Evolutionary conservation across 1,140 invertebrate genomes (phyloP).

Genomic region (Drosophila setifemur): DNA sequence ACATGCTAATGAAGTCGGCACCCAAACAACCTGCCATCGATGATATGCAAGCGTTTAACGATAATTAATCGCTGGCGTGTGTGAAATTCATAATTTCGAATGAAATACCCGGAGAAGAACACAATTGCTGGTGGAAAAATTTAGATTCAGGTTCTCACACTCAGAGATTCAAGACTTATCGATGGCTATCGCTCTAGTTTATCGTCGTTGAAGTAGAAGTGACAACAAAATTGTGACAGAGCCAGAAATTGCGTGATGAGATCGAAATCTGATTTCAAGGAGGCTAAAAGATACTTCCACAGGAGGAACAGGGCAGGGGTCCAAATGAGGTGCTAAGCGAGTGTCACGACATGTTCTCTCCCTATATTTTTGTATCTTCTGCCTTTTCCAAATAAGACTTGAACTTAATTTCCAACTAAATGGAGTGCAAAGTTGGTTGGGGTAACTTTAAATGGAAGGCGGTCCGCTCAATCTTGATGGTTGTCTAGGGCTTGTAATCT

Average conservation of each 20-base stretch:
- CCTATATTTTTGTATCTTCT: too few relatives aligned
- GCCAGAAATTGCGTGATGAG: conserved; percentile 16
- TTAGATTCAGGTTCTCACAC: too few relatives aligned
- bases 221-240: conserved; percentile 25
- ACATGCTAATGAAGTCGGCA: conserved; percentile 53
- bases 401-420: conserved; percentile 58
- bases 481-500: background rate
- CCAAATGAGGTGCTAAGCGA: conserved; percentile 64
- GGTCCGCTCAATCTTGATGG: background rate
- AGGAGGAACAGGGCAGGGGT: background rate
- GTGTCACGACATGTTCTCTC: conserved; percentile 21
- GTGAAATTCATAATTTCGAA: conserved; percentile 65
- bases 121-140: conserved; percentile 23
- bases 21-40: conserved; percentile 39
- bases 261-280: conserved; percentile 8
- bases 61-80: conserved; percentile 72
- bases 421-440: too few relatives aligned
- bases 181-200: conserved; percentile 31
- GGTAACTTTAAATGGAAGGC: background rate
- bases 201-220: conserved; percentile 1
- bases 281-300: conserved; percentile 20
- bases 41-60: conserved; percentile 61
- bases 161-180: conserved; percentile 4
- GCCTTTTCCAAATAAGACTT: conserved; percentile 2
- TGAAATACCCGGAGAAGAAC: conserved; percentile 19